Conservation (phyloP, 92 coral and sea anemone genomes). For the Epizoanthus fatuus region DNA sequence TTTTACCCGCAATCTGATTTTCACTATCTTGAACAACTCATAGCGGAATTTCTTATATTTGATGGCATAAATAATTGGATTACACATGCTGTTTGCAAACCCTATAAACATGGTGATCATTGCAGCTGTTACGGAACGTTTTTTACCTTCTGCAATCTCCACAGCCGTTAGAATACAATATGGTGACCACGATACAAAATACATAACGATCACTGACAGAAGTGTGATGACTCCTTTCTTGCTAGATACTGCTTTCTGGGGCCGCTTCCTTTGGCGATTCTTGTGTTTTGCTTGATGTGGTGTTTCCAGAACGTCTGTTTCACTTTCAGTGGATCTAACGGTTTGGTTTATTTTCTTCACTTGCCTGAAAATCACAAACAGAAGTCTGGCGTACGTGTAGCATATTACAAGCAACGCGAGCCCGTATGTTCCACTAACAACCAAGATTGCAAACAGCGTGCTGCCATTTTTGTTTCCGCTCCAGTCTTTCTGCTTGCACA, state of each 20-base stretch:
- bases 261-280: not conserved
- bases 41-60: slow-evolving; percentile 72
- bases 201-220: slow-evolving; percentile 68
- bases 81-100: slow-evolving; percentile 84
- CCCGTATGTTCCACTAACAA: slow-evolving; percentile 87
- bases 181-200: slow-evolving; percentile 90
- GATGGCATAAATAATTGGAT: slow-evolving; percentile 84
- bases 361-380: slow-evolving; percentile 68
- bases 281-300: not conserved
- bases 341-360: slow-evolving; percentile 33
- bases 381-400: slow-evolving; percentile 64
- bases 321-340: not conserved
- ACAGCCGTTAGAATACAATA: slow-evolving; percentile 78
- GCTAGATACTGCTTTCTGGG: slow-evolving; percentile 24
- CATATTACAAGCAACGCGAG: slow-evolving; percentile 76
- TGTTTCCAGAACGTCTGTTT: not conserved
- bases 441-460: slow-evolving; percentile 82
- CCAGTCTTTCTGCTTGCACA: slow-evolving; percentile 78
- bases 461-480: slow-evolving; percentile 64
- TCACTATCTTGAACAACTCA: slow-evolving; percentile 9
- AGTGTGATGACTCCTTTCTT: slow-evolving; percentile 79
- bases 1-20: not conserved
- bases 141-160: slow-evolving; percentile 77
- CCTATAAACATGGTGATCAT: slow-evolving; percentile 83
- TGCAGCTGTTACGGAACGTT: slow-evolving; percentile 58